phyloP scores from a whole-genome alignment of 2,113 vertebrate species.

The Delphinus delphis region DNA sequence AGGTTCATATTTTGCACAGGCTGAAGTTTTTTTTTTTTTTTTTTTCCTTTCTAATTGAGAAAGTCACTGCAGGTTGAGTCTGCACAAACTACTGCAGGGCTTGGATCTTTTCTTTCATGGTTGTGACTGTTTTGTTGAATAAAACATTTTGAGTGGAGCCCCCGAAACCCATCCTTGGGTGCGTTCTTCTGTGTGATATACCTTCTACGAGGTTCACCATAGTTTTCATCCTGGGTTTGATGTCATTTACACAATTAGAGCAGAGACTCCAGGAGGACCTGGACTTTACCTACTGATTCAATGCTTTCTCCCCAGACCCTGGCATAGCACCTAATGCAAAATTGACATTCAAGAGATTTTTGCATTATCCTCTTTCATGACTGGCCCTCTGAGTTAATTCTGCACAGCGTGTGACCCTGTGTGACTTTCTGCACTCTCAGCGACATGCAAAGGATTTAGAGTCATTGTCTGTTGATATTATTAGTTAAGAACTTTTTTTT shows the following conservation, averaged over 20 bases:
- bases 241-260: not conserved
- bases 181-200: not conserved
- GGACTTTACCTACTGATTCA: too few species aligned
- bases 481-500: not conserved
- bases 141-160: not conserved
- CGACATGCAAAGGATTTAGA: not conserved
- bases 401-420: not conserved
- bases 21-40: not conserved
- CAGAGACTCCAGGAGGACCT: not conserved
- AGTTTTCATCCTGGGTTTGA: not conserved
- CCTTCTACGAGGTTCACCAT: not conserved
- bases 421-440: not conserved
- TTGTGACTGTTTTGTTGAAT: not conserved
- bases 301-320: not conserved
- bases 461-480: not conserved
- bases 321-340: accelerated
- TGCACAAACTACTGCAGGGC: not conserved
- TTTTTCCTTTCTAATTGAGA: not conserved
- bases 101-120: not conserved
- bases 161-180: not conserved
- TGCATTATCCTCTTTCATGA: not conserved
- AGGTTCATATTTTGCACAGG: not conserved
- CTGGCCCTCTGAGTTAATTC: not conserved
- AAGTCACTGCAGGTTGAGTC: not conserved
- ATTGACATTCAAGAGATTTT: not conserved